Base-by-base conservation (phyloP, 2,797 vertebrate genomes). In the Phataginus tricuspis region DNA sequence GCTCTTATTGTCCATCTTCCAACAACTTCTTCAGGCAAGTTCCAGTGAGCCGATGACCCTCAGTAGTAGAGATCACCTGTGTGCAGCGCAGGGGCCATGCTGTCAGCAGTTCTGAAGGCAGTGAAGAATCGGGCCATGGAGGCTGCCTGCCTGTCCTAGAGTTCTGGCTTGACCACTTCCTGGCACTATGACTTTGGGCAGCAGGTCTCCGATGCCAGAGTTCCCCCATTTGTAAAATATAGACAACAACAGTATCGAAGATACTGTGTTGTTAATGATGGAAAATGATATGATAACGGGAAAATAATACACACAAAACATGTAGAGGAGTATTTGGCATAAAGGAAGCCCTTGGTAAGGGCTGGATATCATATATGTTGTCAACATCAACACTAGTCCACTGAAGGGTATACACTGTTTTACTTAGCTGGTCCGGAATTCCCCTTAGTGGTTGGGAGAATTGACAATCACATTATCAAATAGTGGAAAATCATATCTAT, bases 31-130 rank as follows among this genome's bases (percentile, higher is more conserved):
- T 90, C 49, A 79, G 37, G 29, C 13, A 68, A 90, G 14, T 78
- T 92, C 37, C 49, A 57, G 31, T 69, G 57, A 90, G 51, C 63
- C 18, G 37, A 45, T 34, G 16, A 51, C 23, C 21, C 53, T 59
- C 37, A 51, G 27, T 39, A 84, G 12, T 74, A 64, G 11, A 61
- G 45, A 61, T 83, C 5, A 29, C 19, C 23, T 31, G 9, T 21
- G 2, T 15, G 66, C 0, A 39, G 42, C 0, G 1, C 21, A 79
- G 14, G 6, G 16, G 6, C 15, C 0, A 9, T 37, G n/a, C 10
- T 66, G 80, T 25, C 57, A 19, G 78, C 25, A 9, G 4, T 79
- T 87, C 37, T 55, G 77, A 68, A 51, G n/a, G 21, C 15, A 3
- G 11, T 12, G 12, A n/a, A 49, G 69, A 79, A 61, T 0, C 5